Evolutionary conservation across 2,888 invertebrate genomes (phyloP).

Genomic region (Choreutis nemorana): DNA sequence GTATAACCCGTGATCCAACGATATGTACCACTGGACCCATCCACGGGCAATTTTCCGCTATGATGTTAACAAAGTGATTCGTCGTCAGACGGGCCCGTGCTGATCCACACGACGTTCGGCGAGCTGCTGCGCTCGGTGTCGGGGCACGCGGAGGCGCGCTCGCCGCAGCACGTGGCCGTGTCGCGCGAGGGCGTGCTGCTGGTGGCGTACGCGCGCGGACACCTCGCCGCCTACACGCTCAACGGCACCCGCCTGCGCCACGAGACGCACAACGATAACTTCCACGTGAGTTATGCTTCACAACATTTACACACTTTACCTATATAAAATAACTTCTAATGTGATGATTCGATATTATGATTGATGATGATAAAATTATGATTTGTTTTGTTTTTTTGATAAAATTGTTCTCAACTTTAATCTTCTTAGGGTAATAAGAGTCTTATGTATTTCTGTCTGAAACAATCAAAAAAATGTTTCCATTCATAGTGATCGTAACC

Average conservation of each 20-base stretch:
- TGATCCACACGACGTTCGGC: slow-evolving; percentile 98
- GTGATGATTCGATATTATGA: too few relatives aligned
- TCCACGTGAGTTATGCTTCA: slow-evolving; percentile 90
- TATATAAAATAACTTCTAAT: too few relatives aligned
- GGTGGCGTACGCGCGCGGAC: slow-evolving; percentile 91
- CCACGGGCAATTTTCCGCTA: too few relatives aligned
- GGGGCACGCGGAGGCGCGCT: slow-evolving; percentile 74
- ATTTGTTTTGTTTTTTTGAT: too few relatives aligned
- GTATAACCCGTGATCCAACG: background rate
- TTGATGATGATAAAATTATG: too few relatives aligned
- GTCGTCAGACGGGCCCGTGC: slow-evolving; percentile 83
- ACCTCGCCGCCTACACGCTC: slow-evolving; percentile 93
- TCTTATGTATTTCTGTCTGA: too few relatives aligned
- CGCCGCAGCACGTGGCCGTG: slow-evolving; percentile 89
- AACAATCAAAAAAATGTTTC: too few relatives aligned
- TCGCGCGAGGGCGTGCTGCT: slow-evolving; percentile 96
- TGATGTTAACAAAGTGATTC: background rate
- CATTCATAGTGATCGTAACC: too few relatives aligned
- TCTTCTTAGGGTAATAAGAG: too few relatives aligned
- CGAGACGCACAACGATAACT: slow-evolving; percentile 93
- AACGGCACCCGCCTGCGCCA: slow-evolving; percentile 90
- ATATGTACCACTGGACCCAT: background rate
- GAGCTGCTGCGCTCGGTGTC: slow-evolving; percentile 93
- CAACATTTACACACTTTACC: too few relatives aligned
- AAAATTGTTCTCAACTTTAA: too few relatives aligned